These are phyloP conservation scores for Petrocephalus sullivani DNA, from an alignment of 2,797 vertebrate species.

Conservation along the genomic window DNA sequence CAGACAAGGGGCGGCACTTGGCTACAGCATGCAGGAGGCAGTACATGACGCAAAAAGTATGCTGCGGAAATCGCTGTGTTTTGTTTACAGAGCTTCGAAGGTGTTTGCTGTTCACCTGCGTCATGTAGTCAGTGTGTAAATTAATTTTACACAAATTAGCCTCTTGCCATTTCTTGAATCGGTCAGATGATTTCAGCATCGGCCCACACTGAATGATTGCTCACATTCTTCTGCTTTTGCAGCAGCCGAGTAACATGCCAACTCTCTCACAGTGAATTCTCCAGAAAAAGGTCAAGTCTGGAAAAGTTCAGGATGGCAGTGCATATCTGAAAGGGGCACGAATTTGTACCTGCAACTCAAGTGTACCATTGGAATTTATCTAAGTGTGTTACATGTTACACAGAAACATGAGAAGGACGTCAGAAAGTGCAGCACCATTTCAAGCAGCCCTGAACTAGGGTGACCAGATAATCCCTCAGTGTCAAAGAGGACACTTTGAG, in stretches of 20 bases:
- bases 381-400: neutral
- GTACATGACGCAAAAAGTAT: too few relatives aligned
- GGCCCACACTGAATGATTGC: neutral
- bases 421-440: neutral
- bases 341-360: neutral
- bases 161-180: neutral
- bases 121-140: neutral
- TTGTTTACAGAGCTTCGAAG: too few relatives aligned
- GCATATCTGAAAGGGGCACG: neutral
- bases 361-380: neutral
- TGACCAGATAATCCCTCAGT: neutral
- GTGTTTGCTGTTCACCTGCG: too few relatives aligned
- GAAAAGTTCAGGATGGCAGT: neutral
- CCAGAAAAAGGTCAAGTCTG: neutral
- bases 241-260: neutral
- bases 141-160: neutral
- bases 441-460: neutral
- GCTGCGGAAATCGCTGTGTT: too few relatives aligned
- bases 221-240: neutral
- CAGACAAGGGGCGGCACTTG: too few relatives aligned
- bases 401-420: neutral
- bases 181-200: neutral
- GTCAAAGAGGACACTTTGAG: neutral
- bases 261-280: neutral
- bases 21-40: too few relatives aligned